Conservation (phyloP, 2,888 invertebrate species). For the Tuta absoluta region DNA sequence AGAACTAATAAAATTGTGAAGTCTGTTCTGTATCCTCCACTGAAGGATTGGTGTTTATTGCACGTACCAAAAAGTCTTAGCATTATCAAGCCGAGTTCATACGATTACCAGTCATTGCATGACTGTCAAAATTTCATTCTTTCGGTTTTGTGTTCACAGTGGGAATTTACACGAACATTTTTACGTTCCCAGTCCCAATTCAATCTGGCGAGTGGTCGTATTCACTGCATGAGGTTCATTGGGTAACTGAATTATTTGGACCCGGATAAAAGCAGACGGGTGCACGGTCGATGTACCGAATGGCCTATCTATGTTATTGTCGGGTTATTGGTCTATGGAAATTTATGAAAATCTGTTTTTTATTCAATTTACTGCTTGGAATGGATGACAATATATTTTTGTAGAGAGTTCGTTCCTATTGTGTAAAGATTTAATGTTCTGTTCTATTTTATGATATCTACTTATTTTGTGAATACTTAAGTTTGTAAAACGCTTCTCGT, state of each 20-base stretch:
- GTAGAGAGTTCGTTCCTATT: background rate
- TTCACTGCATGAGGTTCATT: conserved; percentile 71
- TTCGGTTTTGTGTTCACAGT: conserved; percentile 62
- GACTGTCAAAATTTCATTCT: conserved; percentile 53
- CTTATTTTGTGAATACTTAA: no score
- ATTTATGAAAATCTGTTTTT: conserved; percentile 35
- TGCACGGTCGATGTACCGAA: conserved; percentile 39
- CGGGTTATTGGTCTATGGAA: conserved; percentile 39
- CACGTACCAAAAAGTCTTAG: no score
- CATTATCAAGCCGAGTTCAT: background rate
- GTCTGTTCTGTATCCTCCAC: no score
- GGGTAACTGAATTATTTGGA: conserved; percentile 71
- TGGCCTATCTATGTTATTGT: conserved; percentile 55
- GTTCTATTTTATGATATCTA: background rate
- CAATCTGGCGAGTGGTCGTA: conserved; percentile 54
- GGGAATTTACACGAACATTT: conserved; percentile 63
- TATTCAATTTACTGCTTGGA: conserved; percentile 24
- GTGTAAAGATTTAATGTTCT: background rate
- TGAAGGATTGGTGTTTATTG: no score
- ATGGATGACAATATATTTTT: conserved; percentile 3
- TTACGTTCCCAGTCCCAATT: conserved; percentile 60
- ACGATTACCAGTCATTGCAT: conserved; percentile 26
- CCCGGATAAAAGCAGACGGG: conserved; percentile 56
- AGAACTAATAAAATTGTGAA: no score
- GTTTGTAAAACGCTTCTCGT: no score